Percentiles rank a stretch among this genome's conserved stretches.
Evolutionary conservation across 1,140 invertebrate genomes (phyloP).

Genomic region (Caerostris darwini): DNA sequence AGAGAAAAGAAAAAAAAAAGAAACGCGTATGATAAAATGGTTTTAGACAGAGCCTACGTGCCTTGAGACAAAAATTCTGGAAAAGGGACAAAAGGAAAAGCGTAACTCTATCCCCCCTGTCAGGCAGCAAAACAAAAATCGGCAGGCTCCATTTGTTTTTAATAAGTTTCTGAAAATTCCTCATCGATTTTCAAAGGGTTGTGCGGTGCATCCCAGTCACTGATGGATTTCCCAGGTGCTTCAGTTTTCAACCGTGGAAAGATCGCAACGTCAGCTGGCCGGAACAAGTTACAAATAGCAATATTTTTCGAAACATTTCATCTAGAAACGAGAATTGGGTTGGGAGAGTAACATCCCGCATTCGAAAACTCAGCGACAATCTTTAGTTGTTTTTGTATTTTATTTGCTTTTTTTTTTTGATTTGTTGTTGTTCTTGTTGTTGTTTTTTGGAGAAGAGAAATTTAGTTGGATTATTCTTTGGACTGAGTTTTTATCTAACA

Average conservation of each 20-base stretch:
- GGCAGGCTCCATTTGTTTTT: conserved; percentile 40
- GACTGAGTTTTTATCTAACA: neutral
- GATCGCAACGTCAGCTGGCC: conserved; percentile 52
- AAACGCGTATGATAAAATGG: conserved; percentile 1
- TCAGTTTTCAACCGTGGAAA: conserved; percentile 43
- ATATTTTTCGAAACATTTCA: conserved; percentile 60
- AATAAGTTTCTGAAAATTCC: conserved; percentile 29
- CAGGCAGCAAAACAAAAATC: neutral
- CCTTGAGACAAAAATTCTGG: neutral
- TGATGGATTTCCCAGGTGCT: conserved; percentile 60
- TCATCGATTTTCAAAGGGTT: conserved; percentile 20
- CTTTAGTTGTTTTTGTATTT: neutral
- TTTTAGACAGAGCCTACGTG: conserved; percentile 7
- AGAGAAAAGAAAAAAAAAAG: neutral
- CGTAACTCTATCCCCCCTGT: conserved; percentile 4
- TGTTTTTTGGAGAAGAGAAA: conserved; percentile 1
- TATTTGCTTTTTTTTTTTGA: neutral
- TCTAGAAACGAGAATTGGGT: conserved; percentile 15
- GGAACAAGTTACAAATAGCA: conserved; percentile 52
- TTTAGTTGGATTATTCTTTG: neutral
- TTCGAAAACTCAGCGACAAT: conserved; percentile 40
- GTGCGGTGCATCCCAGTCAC: neutral
- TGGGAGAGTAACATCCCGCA: conserved; percentile 33
- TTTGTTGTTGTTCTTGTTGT: neutral
- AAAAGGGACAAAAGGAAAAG: neutral